Percentiles rank a stretch among this genome's conserved stretches.
Evolutionary conservation across 92 coral and sea anemone genomes (phyloP).

Genomic region (Hydrozoanthus gracilis): DNA sequence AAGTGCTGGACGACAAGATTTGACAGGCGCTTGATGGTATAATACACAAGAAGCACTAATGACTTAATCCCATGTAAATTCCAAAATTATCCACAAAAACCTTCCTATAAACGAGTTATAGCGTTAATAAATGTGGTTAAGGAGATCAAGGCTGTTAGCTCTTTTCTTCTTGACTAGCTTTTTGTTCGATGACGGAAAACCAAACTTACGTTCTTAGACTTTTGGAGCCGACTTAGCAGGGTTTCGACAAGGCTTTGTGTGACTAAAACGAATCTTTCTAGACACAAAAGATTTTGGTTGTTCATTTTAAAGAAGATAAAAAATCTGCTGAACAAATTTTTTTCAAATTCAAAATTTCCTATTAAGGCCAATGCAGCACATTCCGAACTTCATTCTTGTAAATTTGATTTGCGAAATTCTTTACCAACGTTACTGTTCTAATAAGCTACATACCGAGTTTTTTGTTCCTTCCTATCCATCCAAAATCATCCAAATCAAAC

Average conservation of each 20-base stretch:
- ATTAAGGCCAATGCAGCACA: no score
- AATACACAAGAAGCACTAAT: not conserved
- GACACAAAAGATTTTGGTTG: no score
- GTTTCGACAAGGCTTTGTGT: not conserved
- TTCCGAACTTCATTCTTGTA: no score
- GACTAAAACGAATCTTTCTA: no score
- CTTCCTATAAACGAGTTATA: not conserved
- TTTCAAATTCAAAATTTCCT: no score
- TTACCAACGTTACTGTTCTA: no score
- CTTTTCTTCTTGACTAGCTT: not conserved
- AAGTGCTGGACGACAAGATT: not conserved
- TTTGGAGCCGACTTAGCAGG: not conserved
- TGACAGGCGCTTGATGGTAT: slow-evolving; percentile 35
- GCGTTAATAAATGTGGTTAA: not conserved
- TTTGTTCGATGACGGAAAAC: not conserved
- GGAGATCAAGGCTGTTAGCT: not conserved
- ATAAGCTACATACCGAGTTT: no score
- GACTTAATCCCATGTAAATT: not conserved
- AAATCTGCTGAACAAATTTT: no score
- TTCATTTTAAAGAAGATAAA: no score
- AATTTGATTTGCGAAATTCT: no score
- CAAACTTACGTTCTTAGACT: not conserved
- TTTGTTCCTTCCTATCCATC: no score
- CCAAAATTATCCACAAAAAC: not conserved
- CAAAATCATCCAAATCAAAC: no score